Percentiles rank a stretch among this genome's conserved stretches.
Conservation (phyloP, 1,140 invertebrate genomes). For the Atopsyche davidsoni region DNA sequence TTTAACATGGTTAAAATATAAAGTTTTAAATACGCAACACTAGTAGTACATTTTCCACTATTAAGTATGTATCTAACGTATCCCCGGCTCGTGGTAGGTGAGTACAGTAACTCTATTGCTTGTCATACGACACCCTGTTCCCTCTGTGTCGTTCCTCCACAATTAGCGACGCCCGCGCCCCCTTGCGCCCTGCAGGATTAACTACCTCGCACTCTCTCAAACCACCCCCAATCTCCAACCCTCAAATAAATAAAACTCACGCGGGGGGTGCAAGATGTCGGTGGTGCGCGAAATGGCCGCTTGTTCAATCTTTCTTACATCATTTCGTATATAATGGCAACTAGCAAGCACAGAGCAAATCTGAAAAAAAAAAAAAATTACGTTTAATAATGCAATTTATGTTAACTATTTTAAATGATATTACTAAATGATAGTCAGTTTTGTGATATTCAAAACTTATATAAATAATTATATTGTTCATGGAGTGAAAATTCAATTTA, state of each 20-base stretch:
- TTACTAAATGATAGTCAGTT: too few species aligned
- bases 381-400: too few species aligned
- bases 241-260: constrained; percentile 24
- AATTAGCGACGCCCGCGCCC: constrained; percentile 25
- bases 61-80: too few species aligned
- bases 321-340: constrained; percentile 6
- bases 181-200: constrained; percentile 24
- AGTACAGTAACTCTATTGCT: neutral
- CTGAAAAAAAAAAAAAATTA: constrained; percentile 2
- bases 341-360: neutral
- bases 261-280: constrained; percentile 23
- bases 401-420: too few species aligned
- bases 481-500: too few species aligned
- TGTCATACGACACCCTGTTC: neutral
- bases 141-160: constrained; percentile 2
- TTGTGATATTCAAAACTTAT: too few species aligned
- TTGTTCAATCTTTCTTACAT: constrained; percentile 4
- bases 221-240: constrained; percentile 11
- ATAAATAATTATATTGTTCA: too few species aligned
- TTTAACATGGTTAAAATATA: too few species aligned
- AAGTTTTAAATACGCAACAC: too few species aligned
- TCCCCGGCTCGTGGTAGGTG: too few species aligned
- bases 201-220: constrained; percentile 28
- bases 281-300: constrained; percentile 5
- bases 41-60: too few species aligned